These are phyloP conservation scores for Musca domestica DNA, from an alignment of 1,140 invertebrate species.

Conservation along the genomic window DNA sequence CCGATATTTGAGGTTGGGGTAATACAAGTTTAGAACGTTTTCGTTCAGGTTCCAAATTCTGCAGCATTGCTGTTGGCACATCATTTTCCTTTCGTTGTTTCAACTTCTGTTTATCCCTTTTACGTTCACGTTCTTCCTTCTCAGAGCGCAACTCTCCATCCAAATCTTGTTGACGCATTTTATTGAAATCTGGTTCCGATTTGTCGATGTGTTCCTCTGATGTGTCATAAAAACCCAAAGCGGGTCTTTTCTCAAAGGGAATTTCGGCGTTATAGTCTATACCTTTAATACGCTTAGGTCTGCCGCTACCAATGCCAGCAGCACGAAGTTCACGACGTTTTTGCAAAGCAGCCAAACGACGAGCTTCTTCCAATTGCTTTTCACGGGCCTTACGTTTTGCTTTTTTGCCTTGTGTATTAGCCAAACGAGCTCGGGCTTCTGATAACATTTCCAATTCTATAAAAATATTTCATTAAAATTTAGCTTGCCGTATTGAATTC, in stretches of 20 bases:
- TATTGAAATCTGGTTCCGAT: conserved; percentile 83
- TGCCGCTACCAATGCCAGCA: conserved; percentile 80
- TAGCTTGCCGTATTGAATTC: not conserved
- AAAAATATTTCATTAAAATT: conserved; percentile 37
- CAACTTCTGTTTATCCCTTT: conserved; percentile 89
- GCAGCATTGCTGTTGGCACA: conserved; percentile 86
- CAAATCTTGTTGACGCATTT: conserved; percentile 86
- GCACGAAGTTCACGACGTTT: conserved; percentile 94
- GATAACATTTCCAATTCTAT: conserved; percentile 97
- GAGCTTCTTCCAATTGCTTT: conserved; percentile 97
- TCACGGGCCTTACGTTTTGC: conserved; percentile 98
- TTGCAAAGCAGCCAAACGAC: conserved; percentile 91
- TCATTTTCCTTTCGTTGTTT: conserved; percentile 97
- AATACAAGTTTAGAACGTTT: conserved; percentile 96
- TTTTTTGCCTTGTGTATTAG: conserved; percentile 99
- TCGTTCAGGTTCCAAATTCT: conserved; percentile 84
- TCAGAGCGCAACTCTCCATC: conserved; percentile 89
- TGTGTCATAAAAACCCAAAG: conserved; percentile 91
- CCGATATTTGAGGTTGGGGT: conserved; percentile 95
- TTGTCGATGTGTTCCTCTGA: conserved; percentile 85
- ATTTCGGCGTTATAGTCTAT: conserved; percentile 98
- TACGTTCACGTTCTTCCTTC: conserved; percentile 83
- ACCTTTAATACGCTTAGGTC: conserved; percentile 57
- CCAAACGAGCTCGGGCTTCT: conserved; percentile 94
- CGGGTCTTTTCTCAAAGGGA: conserved; percentile 93